These are phyloP conservation scores for Petrolisthes cinctipes DNA, from an alignment of 2,888 invertebrate genomes.

Conservation along the genomic window DNA sequence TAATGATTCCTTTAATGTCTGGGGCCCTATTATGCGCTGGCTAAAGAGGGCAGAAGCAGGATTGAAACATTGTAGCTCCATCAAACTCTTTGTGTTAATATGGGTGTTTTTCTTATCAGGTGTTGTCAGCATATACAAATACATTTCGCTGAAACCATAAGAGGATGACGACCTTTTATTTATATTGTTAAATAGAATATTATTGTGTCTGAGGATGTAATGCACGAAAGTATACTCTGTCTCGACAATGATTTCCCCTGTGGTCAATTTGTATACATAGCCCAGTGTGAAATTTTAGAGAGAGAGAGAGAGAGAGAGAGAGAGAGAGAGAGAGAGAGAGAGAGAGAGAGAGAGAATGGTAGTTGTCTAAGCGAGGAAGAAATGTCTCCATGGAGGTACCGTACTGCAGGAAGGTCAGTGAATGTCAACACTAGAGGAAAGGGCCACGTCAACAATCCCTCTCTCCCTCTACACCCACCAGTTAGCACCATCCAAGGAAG, in stretches of 20 bases:
- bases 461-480: not conserved
- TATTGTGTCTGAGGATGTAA: not conserved
- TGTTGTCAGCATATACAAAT: not conserved
- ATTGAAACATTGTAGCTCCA: no score
- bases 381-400: no score
- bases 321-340: slow-evolving; percentile 26
- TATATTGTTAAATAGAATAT: not conserved
- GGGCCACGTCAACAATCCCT: not conserved
- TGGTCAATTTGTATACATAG: not conserved
- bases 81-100: not conserved
- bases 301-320: slow-evolving; percentile 25
- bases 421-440: not conserved
- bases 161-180: not conserved
- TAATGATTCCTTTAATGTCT: no score
- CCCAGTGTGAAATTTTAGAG: not conserved
- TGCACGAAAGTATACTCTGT: not conserved
- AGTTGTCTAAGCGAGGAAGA: not conserved
- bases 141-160: not conserved
- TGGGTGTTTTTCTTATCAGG: not conserved
- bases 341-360: slow-evolving; percentile 4
- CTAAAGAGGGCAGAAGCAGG: no score
- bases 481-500: no score
- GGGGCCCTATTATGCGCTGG: no score
- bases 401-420: not conserved
- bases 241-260: no score